Percentiles rank a stretch among this genome's conserved stretches.
Evolutionary conservation across 1,140 invertebrate genomes (phyloP).

Genomic region (Alviniconcha marisindica): DNA sequence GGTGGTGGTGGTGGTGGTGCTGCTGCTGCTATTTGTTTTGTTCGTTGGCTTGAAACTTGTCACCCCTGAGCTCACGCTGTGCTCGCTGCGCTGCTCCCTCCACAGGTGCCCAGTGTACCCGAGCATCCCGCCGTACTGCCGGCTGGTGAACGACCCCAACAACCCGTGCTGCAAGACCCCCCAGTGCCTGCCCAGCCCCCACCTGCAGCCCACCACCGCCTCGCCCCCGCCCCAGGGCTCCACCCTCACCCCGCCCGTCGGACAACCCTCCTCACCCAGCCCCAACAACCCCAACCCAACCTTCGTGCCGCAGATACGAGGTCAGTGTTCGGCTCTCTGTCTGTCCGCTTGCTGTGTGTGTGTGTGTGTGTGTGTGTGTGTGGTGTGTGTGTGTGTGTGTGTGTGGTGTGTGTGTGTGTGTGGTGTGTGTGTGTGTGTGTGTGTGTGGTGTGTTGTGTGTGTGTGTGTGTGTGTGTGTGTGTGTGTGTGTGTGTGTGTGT

Average conservation of each 20-base stretch:
- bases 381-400: neutral
- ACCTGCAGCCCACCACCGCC: conserved; percentile 21
- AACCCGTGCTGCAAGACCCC: conserved; percentile 53
- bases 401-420: neutral
- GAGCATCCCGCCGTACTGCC: conserved; percentile 52
- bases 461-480: neutral
- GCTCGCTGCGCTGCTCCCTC: neutral
- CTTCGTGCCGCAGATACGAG: neutral
- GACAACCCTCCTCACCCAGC: neutral
- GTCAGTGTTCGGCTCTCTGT: neutral
- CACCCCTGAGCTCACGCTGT: too few species aligned
- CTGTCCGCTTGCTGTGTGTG: too few species aligned
- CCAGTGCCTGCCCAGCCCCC: conserved; percentile 15
- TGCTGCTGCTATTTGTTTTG: too few species aligned
- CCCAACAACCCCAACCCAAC: neutral
- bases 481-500: too few species aligned
- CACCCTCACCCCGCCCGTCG: conserved; percentile 5
- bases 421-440: neutral
- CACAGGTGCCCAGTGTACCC: conserved; percentile 58
- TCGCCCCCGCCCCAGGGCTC: neutral
- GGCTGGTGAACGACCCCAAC: conserved; percentile 49
- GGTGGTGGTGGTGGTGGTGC: too few species aligned
- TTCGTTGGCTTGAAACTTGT: too few species aligned
- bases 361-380: too few species aligned
- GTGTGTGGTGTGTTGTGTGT: neutral